These are phyloP conservation scores for Ceriagrion tenellum DNA, from an alignment of 2,888 invertebrate species.

Conservation along the genomic window DNA sequence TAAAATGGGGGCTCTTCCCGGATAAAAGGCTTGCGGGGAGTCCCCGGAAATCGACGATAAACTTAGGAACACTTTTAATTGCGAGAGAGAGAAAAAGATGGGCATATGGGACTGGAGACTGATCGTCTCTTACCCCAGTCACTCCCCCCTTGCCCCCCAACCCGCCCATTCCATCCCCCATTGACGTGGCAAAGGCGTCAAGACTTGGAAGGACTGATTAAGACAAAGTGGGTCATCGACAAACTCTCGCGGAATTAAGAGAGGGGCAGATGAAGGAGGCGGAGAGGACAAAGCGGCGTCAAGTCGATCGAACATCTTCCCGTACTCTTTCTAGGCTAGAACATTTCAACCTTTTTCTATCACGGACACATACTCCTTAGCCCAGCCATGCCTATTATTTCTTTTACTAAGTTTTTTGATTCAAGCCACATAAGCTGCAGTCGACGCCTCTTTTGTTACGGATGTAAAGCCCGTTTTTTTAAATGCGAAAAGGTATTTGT, in stretches of 20 bases:
- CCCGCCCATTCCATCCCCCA: background rate
- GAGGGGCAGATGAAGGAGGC: background rate
- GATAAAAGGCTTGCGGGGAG: background rate
- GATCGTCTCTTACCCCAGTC: background rate
- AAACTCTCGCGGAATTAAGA: background rate
- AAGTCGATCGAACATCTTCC: background rate
- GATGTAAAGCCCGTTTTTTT: no score
- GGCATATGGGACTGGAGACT: background rate
- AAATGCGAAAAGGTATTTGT: no score
- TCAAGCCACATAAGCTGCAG: no score
- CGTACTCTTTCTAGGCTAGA: background rate
- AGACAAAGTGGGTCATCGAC: constrained; percentile 35
- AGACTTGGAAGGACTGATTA: constrained; percentile 22
- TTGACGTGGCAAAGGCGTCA: constrained; percentile 8
- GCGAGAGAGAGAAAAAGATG: background rate
- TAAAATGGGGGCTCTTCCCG: background rate
- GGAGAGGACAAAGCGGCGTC: background rate
- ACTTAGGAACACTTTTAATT: constrained; percentile 1
- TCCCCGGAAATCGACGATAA: background rate
- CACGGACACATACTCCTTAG: no score
- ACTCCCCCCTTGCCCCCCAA: background rate
- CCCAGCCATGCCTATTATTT: no score
- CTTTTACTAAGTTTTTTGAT: no score
- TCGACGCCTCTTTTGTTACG: no score
- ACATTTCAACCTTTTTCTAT: no score